Evolutionary conservation across 2,888 invertebrate species (phyloP), one percentile per base, ranked within the genome.

Genomic region (Amorpha juglandis): DNA sequence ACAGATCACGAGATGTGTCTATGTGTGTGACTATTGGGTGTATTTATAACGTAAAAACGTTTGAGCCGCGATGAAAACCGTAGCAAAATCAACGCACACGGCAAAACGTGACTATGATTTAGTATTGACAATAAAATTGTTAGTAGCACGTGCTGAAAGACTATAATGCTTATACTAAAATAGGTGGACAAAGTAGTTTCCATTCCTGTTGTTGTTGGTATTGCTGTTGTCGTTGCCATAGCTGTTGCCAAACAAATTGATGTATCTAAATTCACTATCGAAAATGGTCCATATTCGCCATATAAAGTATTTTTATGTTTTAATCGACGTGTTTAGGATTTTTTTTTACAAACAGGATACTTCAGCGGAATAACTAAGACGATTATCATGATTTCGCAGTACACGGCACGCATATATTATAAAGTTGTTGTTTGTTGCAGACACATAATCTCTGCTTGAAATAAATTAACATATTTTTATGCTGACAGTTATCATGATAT

Each of bases 321-420:
- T 27, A 27, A 3, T 27, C 4, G 27, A 3, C 27, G 27, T n/a
- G 27, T 3, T 27, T 27, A 27, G 1, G 4, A 33, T 14, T 21
- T 19, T 42, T 19, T 58, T 58, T 58, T 58, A 11, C 12, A 42
- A 58, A 58, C 38, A 58, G 58, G 58, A 19, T 42, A 58, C 12
- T 69, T 68, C 62, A 58, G 51, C 45, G 64, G 58, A 65, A 63
- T 63, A 21, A 42, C 38, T 58, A 45, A 63, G 21, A 62, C 47
- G 63, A 65, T 64, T 58, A 65, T 74, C 76, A 71, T 76, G 76
- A 70, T 69, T 38, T 4, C 51, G 7, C 48, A 58, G 62, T 72
- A 73, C 71, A 72, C 65, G 63, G 27, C 48, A 11, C 52, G 70
- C 66, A 73, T 71, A 68, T 62, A 69, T 71, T 70, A 72, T 64